Base-by-base conservation (phyloP, 2,797 vertebrate genomes). In the Helicolenus hilgendorfi region DNA sequence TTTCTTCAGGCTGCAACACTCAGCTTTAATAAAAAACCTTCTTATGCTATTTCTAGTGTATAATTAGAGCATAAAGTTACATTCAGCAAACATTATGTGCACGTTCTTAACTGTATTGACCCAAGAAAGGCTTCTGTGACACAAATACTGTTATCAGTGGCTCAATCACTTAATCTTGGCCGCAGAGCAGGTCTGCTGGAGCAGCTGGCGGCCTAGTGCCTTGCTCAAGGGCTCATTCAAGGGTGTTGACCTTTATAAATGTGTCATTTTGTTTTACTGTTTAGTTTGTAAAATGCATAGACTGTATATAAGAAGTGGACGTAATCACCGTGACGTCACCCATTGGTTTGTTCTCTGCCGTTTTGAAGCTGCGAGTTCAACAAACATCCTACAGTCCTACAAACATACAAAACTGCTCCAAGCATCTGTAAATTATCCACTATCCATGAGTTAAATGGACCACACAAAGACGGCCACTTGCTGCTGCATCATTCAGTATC, bases 141-240 rank as follows among this genome's bases (percentile, higher is more conserved):
- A 35, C 49, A 53, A 24, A 26, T 3, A 20, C 56, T 56, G 36
- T 77, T 41, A 72, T 72, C 53, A 68, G 78, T 2, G 1, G 11
- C 55, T 29, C 14, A n/a, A 8, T 20, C 24, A 20, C 5, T 35
- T 59, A 56, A 56, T 56, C 10, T 10, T 62, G n/a, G 55, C 72
- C 1, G 22, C 31, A 53, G 3, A 68, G 31, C 20, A 29, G 22
- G 49, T 13, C n/a, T 49, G 26, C 26, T 38, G 24, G 9, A 64
- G 36, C 55, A 38, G n/a, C 49, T 27, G 9, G 7, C 10, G 3
- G 10, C 38, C 35, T 41, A 29, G 11, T 55, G 59, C 59, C 45
- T 75, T 62, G 38, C 31, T 68, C 24, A 38, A 72, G 18, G n/a
- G 55, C 29, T 80, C 10, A 31, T 60, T 65, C 29, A 55, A 59